phyloP scores from a whole-genome alignment of 2,888 invertebrate species.

The Nemotelus nigrinus region DNA sequence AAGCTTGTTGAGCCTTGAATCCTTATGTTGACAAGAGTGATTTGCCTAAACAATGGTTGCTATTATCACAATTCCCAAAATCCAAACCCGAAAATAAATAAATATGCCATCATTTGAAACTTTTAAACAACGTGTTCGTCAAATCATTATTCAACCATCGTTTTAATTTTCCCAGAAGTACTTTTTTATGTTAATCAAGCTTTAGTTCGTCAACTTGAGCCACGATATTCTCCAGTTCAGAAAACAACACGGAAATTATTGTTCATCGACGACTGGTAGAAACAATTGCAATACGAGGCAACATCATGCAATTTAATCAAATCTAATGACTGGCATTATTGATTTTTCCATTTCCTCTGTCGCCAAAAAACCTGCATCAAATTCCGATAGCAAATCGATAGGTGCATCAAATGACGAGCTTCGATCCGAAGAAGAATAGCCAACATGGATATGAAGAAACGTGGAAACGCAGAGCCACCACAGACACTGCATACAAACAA shows the following conservation, averaged over 20 bases:
- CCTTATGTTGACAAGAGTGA: too few relatives aligned
- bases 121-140: too few relatives aligned
- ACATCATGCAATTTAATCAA: not conserved
- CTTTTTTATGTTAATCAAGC: too few relatives aligned
- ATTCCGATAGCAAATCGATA: not conserved
- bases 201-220: too few relatives aligned
- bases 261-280: not conserved
- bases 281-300: not conserved
- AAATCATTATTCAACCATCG: too few relatives aligned
- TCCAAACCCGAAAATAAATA: too few relatives aligned
- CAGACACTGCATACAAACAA: not conserved
- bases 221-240: not conserved
- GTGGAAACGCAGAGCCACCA: conserved; percentile 10
- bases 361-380: not conserved
- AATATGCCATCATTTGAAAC: too few relatives aligned
- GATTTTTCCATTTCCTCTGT: conserved; percentile 24
- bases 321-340: conserved; percentile 15
- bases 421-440: not conserved
- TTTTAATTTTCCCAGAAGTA: too few relatives aligned
- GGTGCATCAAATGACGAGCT: not conserved
- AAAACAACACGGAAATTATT: conserved; percentile 16
- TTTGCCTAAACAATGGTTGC: too few relatives aligned
- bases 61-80: too few relatives aligned
- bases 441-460: not conserved
- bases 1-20: too few relatives aligned